Evolutionary conservation across 2,888 invertebrate species (phyloP), one percentile per base, ranked within the genome.

Genomic region (Mythimna loreyi): DNA sequence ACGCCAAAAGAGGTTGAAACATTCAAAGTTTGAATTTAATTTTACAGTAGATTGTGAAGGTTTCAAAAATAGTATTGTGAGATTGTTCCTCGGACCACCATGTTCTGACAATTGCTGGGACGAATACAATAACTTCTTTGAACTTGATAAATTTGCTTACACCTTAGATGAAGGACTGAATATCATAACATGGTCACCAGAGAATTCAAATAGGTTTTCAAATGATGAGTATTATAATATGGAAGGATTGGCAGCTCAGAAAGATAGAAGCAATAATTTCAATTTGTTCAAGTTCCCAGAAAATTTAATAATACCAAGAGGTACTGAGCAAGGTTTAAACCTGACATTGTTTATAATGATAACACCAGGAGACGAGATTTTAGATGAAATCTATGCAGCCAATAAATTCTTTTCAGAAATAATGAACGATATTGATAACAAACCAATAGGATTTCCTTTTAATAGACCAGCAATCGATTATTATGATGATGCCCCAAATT

Each of bases 381-480:
- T 75, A 67, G 85, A 86, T 73, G 80, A 73, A 23, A 69, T 72
- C 59, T 59, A 79, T 56, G 80, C 84, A 63, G 81, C 85, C 6
- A 85, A 77, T 11, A 87, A 78, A 53, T 83, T 86, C 59, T 91
- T 91, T 62, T 86, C 80, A 45, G 80, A 84, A 63, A 70, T 90
- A n/a, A 81, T 82, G 9, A 75, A 83, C 59, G 89, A 91, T 63
- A 67, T 87, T 7, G 93, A 94, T 78, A 83, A 83, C 16, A 92
- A 90, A 71, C 94, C 94, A 11, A 75, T 94, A 58, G 95, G 95
- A 4, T 95, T 94, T 86, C 95, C 95, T n/a, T 95, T 95, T 55
- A 92, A 95, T 67, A 92, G 92, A 75, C 85, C 86, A 83, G 87
- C 89, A 23, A 65, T 70, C 47, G 81, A 87, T 21, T 85, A 84